Evolutionary conservation across 2,797 vertebrate species (phyloP).

Genomic region (Trachurus trachurus): DNA sequence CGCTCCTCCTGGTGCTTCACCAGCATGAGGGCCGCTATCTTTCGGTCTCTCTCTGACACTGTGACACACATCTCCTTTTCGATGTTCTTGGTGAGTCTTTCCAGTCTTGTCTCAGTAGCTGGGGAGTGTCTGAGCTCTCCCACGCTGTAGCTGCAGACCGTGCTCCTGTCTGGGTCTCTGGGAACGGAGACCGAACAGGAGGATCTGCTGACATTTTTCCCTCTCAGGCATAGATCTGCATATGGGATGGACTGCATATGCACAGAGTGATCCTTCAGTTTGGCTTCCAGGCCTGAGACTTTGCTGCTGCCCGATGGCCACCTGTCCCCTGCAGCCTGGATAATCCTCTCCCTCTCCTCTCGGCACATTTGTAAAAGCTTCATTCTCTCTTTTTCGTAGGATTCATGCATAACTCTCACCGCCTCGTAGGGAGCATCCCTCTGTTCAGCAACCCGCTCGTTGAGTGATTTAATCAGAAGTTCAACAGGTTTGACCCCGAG

Average conservation of each 20-base stretch:
- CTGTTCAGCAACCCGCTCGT: constrained; percentile 69
- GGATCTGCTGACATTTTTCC: constrained; percentile 49
- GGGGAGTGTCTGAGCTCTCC: constrained; percentile 77
- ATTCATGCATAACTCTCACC: constrained; percentile 77
- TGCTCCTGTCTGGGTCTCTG: constrained; percentile 55
- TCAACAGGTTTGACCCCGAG: constrained; percentile 76
- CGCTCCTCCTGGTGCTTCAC: constrained; percentile 84
- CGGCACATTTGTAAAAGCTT: constrained; percentile 73
- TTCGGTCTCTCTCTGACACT: constrained; percentile 85
- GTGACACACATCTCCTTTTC: constrained; percentile 75
- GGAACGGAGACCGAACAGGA: constrained; percentile 32
- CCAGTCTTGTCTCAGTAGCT: constrained; percentile 71
- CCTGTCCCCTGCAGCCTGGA: constrained; percentile 48
- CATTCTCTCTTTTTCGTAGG: constrained; percentile 78
- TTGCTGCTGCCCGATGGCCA: constrained; percentile 35
- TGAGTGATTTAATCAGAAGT: constrained; percentile 81
- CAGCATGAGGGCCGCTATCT: constrained; percentile 90
- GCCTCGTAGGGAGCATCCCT: constrained; percentile 56
- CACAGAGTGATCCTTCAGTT: constrained; percentile 19
- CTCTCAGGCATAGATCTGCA: constrained; percentile 61
- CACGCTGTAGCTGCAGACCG: constrained; percentile 73
- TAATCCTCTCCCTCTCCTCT: constrained; percentile 77
- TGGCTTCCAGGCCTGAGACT: constrained; percentile 47
- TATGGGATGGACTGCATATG: constrained; percentile 46
- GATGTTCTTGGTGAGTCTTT: constrained; percentile 75